These are phyloP conservation scores for Galagoides demidoff DNA, from an alignment of 2,797 vertebrate genomes.

Conservation along the genomic window DNA sequence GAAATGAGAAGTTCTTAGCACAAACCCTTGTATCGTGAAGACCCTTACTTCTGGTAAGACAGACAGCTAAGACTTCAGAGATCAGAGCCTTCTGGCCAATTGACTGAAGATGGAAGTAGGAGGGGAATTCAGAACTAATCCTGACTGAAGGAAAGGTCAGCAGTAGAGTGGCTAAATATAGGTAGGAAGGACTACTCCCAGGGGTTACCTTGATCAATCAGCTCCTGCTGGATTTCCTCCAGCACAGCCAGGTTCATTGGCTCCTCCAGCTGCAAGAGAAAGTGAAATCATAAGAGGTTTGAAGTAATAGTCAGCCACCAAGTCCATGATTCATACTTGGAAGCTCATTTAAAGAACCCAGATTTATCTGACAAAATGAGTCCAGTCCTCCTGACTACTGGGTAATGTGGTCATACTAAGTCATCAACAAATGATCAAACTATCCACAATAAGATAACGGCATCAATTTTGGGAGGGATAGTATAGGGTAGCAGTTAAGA, in stretches of 20 bases:
- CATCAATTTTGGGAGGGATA: neutral
- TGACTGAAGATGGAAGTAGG: neutral
- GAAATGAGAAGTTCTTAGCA: neutral
- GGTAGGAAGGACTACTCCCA: neutral
- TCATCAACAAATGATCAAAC: neutral
- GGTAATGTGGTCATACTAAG: neutral
- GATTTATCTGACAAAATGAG: neutral
- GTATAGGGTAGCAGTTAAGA: neutral
- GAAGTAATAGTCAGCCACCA: neutral
- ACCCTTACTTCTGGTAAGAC: neutral
- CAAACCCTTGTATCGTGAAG: neutral
- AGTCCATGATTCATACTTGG: neutral
- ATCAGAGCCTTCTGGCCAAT: neutral
- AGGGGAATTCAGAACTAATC: neutral
- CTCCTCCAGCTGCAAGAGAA: slow-evolving; percentile 84
- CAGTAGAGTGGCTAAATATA: neutral
- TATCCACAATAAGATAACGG: neutral
- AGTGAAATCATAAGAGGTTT: neutral
- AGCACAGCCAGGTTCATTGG: slow-evolving; percentile 89
- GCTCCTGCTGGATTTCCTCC: slow-evolving; percentile 95
- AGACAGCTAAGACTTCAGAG: neutral
- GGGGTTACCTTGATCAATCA: slow-evolving; percentile 90
- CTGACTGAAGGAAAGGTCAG: neutral
- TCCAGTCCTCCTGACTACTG: neutral
- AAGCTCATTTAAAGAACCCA: neutral